phyloP scores from a whole-genome alignment of 2,113 vertebrate species.

The Syngnathus floridae region DNA sequence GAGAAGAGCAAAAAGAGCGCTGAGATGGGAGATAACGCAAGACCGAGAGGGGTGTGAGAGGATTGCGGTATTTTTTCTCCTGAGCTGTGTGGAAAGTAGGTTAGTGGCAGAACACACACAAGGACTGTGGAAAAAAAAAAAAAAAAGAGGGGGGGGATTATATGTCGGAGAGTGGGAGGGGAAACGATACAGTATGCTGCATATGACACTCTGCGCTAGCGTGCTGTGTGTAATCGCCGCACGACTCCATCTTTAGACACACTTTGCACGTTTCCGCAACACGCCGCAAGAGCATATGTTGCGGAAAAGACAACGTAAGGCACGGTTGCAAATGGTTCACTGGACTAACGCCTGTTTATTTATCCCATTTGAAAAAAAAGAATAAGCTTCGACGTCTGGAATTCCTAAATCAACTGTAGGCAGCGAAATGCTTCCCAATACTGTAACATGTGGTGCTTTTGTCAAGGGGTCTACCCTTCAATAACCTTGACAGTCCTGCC shows the following conservation, averaged over 20 bases:
- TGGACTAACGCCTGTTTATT: too few relatives aligned
- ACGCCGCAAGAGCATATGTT: conserved; percentile 5
- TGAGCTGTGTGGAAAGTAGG: conserved; percentile 45
- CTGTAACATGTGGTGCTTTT: neutral
- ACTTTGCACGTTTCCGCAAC: conserved; percentile 4
- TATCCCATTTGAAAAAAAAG: too few relatives aligned
- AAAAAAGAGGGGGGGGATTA: neutral
- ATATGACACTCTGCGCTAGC: conserved; percentile 1
- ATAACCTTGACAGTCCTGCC: conserved; percentile 4
- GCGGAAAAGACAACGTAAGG: neutral
- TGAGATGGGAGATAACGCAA: conserved; percentile 28
- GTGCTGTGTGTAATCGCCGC: conserved; percentile 6
- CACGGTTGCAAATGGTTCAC: neutral
- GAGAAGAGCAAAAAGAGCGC: conserved; percentile 23
- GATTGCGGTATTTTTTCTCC: conserved; percentile 49
- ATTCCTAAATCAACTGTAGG: too few relatives aligned
- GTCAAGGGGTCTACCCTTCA: neutral
- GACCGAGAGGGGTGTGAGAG: conserved; percentile 37
- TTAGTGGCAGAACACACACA: conserved; percentile 35
- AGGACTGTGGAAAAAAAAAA: neutral
- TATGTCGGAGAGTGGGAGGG: conserved; percentile 19
- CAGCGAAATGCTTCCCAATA: too few relatives aligned
- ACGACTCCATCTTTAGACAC: neutral
- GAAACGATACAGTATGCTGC: conserved; percentile 38
- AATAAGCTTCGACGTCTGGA: too few relatives aligned